phyloP scores from a whole-genome alignment of 92 coral and sea anemone genomes.

The Zoanthus solanderi region DNA sequence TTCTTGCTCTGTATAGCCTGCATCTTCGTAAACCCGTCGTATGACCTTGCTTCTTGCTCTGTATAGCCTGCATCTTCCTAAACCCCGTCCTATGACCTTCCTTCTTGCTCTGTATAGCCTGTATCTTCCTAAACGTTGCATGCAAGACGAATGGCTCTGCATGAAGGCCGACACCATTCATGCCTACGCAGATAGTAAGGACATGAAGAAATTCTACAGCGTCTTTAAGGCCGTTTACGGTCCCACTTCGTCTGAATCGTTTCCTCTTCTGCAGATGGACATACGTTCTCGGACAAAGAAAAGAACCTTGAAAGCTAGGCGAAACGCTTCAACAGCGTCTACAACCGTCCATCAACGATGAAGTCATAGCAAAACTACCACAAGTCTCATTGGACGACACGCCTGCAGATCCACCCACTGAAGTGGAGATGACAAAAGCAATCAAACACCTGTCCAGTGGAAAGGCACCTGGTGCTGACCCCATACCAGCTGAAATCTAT shows the following conservation, averaged over 20 bases:
- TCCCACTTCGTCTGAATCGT: not conserved
- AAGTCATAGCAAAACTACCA: conserved; percentile 27
- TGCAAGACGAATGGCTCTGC: too few relatives aligned
- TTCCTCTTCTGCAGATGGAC: not conserved
- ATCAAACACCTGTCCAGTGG: conserved; percentile 36
- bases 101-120: too few relatives aligned
- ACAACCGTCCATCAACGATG: conserved; percentile 34
- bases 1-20: too few relatives aligned
- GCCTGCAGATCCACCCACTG: conserved; percentile 4
- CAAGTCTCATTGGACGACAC: conserved; percentile 20
- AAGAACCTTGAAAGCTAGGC: not conserved
- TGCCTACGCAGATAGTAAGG: too few relatives aligned
- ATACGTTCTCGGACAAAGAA: not conserved
- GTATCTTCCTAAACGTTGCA: too few relatives aligned
- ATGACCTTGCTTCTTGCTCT: too few relatives aligned
- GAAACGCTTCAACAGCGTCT: not conserved
- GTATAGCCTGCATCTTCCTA: too few relatives aligned
- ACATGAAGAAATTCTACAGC: not conserved
- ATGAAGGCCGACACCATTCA: too few relatives aligned
- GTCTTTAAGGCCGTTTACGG: not conserved
- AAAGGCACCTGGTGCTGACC: conserved; percentile 38
- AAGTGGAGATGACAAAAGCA: conserved; percentile 19
- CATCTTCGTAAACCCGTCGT: too few relatives aligned
- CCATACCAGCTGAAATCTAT: conserved; percentile 27
- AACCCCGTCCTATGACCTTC: too few relatives aligned